These are phyloP conservation scores for Drepanosiphum platanoidis DNA, from an alignment of 2,888 invertebrate genomes.

Conservation along the genomic window DNA sequence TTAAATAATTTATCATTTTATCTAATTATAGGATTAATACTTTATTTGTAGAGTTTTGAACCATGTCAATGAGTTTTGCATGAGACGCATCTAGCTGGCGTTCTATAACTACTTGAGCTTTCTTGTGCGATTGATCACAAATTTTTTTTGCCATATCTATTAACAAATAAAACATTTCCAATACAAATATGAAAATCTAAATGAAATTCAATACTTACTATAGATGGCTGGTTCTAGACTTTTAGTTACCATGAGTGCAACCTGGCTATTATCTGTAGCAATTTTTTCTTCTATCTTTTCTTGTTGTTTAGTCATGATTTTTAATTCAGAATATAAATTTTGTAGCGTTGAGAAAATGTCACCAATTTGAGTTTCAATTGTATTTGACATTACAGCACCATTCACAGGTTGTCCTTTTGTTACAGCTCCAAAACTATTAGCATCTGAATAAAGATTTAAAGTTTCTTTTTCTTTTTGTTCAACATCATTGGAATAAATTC, in stretches of 20 bases:
- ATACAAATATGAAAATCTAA: neutral
- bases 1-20: neutral
- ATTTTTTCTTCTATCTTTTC: slow-evolving; percentile 29
- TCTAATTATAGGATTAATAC: neutral
- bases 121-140: neutral
- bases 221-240: slow-evolving; percentile 20
- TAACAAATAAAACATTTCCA: neutral
- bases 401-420: neutral
- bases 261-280: neutral
- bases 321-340: slow-evolving; percentile 13
- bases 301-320: slow-evolving; percentile 22
- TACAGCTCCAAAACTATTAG: neutral
- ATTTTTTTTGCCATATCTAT: slow-evolving; percentile 7
- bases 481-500: slow-evolving; percentile 1
- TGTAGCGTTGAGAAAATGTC: neutral
- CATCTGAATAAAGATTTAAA: neutral
- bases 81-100: neutral
- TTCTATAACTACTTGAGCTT: slow-evolving; percentile 26
- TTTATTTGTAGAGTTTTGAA: neutral
- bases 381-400: neutral
- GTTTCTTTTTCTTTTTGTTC: slow-evolving; percentile 25
- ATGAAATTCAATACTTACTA: neutral
- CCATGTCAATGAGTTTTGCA: slow-evolving; percentile 26
- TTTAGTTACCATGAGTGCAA: no score
- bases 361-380: neutral